Evolutionary conservation across 2,113 vertebrate genomes (phyloP).

Genomic region (Mus pahari): DNA sequence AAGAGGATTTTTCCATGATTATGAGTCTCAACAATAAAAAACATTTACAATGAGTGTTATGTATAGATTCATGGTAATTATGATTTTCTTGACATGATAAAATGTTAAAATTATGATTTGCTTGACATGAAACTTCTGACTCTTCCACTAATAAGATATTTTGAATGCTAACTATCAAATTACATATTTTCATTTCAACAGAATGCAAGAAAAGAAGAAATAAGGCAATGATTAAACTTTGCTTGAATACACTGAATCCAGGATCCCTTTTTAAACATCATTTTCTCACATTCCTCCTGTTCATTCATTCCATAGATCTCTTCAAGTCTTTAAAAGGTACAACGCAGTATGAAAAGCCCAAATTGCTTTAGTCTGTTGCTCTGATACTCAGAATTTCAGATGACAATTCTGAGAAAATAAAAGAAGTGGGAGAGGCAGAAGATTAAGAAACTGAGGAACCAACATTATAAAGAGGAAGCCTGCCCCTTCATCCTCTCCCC

Average conservation of each 20-base stretch:
- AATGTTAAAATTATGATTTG: too few species aligned
- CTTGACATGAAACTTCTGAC: neutral
- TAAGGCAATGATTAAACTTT: neutral
- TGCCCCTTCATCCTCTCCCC: accelerated
- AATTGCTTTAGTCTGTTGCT: neutral
- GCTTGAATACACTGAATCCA: neutral
- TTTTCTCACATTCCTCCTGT: neutral
- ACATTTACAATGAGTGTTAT: neutral
- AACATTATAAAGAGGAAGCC: neutral
- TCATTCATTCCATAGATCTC: neutral
- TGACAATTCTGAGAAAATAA: neutral
- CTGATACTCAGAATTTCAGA: neutral
- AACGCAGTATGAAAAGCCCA: neutral
- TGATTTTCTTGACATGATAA: neutral
- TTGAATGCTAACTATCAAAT: neutral
- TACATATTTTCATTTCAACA: neutral
- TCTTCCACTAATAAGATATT: too few species aligned
- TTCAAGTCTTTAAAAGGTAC: neutral
- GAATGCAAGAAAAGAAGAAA: neutral
- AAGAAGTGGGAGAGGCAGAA: neutral
- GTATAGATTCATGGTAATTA: neutral
- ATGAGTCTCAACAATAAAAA: neutral
- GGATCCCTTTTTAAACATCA: neutral
- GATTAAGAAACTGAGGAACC: neutral
- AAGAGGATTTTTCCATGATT: neutral